Conservation (phyloP, 1,140 invertebrate genomes). For the Eufriesea mexicana region DNA sequence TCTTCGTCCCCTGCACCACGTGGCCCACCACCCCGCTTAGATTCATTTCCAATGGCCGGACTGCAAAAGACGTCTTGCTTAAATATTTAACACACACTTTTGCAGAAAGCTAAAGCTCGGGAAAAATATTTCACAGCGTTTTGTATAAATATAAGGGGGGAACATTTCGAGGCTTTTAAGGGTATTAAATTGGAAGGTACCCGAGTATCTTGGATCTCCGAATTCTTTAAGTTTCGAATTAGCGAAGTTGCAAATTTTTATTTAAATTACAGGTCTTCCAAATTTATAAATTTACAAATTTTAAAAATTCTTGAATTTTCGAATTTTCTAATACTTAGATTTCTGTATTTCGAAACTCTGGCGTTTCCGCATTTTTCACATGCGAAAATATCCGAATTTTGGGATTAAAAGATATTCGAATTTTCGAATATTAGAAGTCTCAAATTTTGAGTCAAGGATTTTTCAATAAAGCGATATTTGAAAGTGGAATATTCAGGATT, state of each 20-base stretch:
- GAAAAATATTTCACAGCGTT: not conserved
- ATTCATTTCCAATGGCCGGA: constrained; percentile 89
- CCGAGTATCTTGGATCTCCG: not conserved
- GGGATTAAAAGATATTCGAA: no score
- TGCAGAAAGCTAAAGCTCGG: not conserved
- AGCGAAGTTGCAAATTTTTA: no score
- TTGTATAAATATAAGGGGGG: not conserved
- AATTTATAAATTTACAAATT: not conserved
- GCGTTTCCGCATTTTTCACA: no score
- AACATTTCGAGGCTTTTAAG: no score
- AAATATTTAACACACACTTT: not conserved
- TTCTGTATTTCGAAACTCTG: not conserved
- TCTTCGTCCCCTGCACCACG: constrained; percentile 89
- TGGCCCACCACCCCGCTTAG: constrained; percentile 88
- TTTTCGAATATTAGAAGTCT: no score
- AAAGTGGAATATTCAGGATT: no score
- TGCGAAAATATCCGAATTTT: no score
- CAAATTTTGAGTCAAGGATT: no score
- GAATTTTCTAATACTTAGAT: not conserved
- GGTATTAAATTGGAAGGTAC: no score
- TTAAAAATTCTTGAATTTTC: not conserved
- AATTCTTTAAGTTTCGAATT: not conserved
- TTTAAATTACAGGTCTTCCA: not conserved
- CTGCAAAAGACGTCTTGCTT: constrained; percentile 81
- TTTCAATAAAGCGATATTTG: no score